phyloP scores from a whole-genome alignment of 2,888 invertebrate species.

The Linnaemya vulpina region DNA sequence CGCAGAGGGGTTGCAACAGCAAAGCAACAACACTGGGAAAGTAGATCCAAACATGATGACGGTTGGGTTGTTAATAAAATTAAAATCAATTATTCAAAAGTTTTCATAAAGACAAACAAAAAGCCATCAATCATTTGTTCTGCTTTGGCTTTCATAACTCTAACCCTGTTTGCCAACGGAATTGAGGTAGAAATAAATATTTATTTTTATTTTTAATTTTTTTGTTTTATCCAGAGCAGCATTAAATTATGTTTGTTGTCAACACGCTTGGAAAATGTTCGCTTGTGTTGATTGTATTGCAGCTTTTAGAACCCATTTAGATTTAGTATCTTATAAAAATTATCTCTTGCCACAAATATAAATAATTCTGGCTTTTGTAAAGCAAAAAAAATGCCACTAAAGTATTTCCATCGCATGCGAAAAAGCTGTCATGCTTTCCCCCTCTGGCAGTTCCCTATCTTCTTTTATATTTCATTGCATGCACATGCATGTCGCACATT shows the following conservation, averaged over 20 bases:
- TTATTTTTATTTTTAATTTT: neutral
- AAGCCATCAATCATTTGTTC: slow-evolving; percentile 55
- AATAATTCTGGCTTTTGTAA: slow-evolving; percentile 36
- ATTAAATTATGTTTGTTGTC: slow-evolving; percentile 28
- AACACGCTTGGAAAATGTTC: slow-evolving; percentile 1
- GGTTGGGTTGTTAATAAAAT: slow-evolving; percentile 9
- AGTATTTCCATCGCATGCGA: slow-evolving; percentile 30
- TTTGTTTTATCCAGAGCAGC: neutral
- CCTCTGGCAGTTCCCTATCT: neutral
- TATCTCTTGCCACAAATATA: slow-evolving; percentile 51
- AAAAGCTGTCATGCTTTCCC: slow-evolving; percentile 9
- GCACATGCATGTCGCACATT: slow-evolving; percentile 39
- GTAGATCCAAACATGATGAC: slow-evolving; percentile 7
- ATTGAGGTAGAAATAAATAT: slow-evolving; percentile 38
- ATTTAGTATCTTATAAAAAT: slow-evolving; percentile 25
- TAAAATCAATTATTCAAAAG: slow-evolving; percentile 52
- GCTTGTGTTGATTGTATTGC: neutral
- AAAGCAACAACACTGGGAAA: neutral
- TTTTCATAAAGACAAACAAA: slow-evolving; percentile 1
- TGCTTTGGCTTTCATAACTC: slow-evolving; percentile 7
- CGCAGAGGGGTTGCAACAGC: slow-evolving; percentile 4
- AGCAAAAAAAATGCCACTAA: slow-evolving; percentile 47
- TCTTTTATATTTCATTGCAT: slow-evolving; percentile 34
- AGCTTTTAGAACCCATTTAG: slow-evolving; percentile 48
- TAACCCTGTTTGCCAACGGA: slow-evolving; percentile 19